Evolutionary conservation across 1,140 invertebrate species (phyloP), one percentile per base, ranked within the genome.

Genomic region (Hyles vespertilio): DNA sequence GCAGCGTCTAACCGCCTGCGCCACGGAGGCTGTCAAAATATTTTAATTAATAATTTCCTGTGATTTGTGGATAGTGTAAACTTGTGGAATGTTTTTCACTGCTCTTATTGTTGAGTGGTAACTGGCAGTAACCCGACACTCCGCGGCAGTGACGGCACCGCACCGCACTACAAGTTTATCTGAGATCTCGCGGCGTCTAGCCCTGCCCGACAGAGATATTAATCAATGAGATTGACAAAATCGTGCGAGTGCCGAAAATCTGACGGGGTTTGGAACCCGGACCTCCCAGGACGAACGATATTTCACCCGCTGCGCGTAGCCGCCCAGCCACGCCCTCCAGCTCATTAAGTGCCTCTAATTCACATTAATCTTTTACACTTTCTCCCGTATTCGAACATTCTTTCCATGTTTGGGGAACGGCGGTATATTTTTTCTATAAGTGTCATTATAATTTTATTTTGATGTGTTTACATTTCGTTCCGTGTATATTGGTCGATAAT

Each of bases 241-340:
- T 84, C 81, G 79, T 85, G 79, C 78, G 64, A 79, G 82, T 86
- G 85, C 84, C 80, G 83, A 85, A 84, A 84, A 83, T 85, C 60
- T 76, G 79, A 80, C 72, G 79, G 65, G 69, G 66, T 66, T 60
- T 60, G 59, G 62, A 67, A 70, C 72, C 64, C 51, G 69, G 85
- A 84, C 83, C 85, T 84, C 84, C 77, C 85, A 86, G 77, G 82
- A 74, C 58, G 83, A 82, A 72, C 74, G 63, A 86, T 85, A 85
- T 85, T 81, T 87, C 85, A 84, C 77, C 73, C 74, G 69, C 63
- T 59, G 74, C 63, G 69, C 74, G 65, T 68, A 51, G 58, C 74
- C 80, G 77, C 78, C 77, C 75, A 70, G 62, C 78, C 83, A 70
- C 83, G 84, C 84, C 85, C 77, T 50, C 58, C 56, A 58, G 63